Conservation (phyloP, 2,113 vertebrate species). For the Gasterosteus nipponicus region DNA sequence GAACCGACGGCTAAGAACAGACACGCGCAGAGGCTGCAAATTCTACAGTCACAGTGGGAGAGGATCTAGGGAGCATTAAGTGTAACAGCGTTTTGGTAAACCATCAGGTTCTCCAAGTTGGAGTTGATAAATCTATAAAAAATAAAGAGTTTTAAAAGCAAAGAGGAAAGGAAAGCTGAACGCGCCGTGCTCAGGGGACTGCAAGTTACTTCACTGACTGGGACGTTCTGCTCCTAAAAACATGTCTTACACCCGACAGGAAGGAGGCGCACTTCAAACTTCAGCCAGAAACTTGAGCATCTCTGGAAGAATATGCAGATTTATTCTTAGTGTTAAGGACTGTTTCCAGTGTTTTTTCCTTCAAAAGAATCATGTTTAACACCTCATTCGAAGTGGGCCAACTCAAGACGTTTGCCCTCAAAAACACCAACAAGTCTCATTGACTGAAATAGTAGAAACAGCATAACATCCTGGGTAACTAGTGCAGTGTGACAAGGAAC, state of each 20-base stretch:
- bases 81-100: conserved; percentile 19
- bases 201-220: background rate
- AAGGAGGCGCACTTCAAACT: background rate
- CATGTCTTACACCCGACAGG: conserved; percentile 6
- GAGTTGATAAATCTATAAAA: background rate
- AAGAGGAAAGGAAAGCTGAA: conserved; percentile 12
- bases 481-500: conserved; percentile 17
- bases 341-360: background rate
- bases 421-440: background rate
- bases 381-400: background rate
- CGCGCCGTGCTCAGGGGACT: conserved; percentile 19
- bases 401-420: conserved; percentile 1
- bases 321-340: background rate
- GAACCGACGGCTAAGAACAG: conserved; percentile 37
- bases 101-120: conserved; percentile 6
- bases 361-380: background rate
- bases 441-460: conserved; percentile 12
- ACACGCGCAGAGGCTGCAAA: conserved; percentile 9
- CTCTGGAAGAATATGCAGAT: background rate
- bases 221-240: background rate
- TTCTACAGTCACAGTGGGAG: conserved; percentile 36
- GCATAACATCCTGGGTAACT: conserved; percentile 18
- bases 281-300: conserved; percentile 2
- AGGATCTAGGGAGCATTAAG: conserved; percentile 10
- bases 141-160: conserved; percentile 4